Conservation (phyloP, 1,140 invertebrate species). For the Drosophila pachea region DNA sequence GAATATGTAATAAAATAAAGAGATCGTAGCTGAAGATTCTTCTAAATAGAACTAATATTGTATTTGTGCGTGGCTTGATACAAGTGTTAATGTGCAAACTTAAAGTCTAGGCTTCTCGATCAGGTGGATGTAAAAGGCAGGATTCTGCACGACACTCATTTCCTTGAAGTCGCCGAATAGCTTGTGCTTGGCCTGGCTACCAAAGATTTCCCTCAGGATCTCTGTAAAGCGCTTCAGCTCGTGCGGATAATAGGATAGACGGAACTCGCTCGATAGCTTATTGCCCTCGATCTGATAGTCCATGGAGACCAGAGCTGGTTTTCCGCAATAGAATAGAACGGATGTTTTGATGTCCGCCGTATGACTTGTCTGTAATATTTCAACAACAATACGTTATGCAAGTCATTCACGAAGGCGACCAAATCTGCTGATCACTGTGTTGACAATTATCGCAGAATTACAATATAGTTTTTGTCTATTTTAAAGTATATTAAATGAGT, state of each 20-base stretch:
- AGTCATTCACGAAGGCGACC: constrained; percentile 13
- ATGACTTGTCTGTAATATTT: constrained; percentile 85
- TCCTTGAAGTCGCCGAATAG: constrained; percentile 91
- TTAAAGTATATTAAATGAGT: constrained; percentile 4
- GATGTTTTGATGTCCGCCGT: constrained; percentile 90
- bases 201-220: constrained; percentile 87
- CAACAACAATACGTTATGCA: neutral
- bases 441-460: constrained; percentile 20
- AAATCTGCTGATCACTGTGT: constrained; percentile 21
- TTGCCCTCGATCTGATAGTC: constrained; percentile 87
- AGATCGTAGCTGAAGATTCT: constrained; percentile 16
- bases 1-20: constrained; percentile 19
- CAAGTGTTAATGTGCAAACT: constrained; percentile 32
- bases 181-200: constrained; percentile 82
- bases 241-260: constrained; percentile 92
- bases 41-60: constrained; percentile 40
- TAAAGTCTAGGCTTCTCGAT: constrained; percentile 82
- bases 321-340: constrained; percentile 86
- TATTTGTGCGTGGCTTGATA: constrained; percentile 29
- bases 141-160: constrained; percentile 82
- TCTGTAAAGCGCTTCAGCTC: constrained; percentile 84
- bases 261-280: constrained; percentile 84
- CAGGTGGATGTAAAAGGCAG: constrained; percentile 91
- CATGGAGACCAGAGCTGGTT: constrained; percentile 86
- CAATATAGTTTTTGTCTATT: constrained; percentile 12